Evolutionary conservation across 1,140 invertebrate genomes (phyloP), one percentile per base, ranked within the genome.

Genomic region (Pseudomyrmex concolor): DNA sequence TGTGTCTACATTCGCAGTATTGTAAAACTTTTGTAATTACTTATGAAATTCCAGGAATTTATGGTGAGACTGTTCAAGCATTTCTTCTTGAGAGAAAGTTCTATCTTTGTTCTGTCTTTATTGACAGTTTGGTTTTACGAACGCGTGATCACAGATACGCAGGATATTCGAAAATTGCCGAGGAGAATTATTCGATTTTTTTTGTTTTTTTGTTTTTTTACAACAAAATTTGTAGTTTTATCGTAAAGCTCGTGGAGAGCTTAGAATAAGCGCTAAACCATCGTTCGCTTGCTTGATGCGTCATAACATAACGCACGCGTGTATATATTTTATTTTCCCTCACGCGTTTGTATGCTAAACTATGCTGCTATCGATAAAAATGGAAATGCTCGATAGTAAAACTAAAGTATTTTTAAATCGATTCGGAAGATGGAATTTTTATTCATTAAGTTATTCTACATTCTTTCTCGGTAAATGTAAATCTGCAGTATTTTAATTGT

Each of bases 1-100:
- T 66, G 13, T 12, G 25, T 15, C 8, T 19, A 64, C 43, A 17
- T 25, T n/a, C 66, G 19, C 4, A n/a, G 34, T 43, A 34, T 67
- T 17, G 25, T 67, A 67, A 77, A 77, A 77, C 34, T 67, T 77
- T 13, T 8, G n/a, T 77, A 77, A 77, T 77, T 17, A 67, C 17
- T 17, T 9, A 19, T 67, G 25, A 77, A 77, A 77, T 77, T 67
- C 9, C 48, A 4, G 9, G 67, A 67, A 77, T 77, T 77, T 77
- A 67, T 55, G 1, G 25, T 19, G 34, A 34, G n/a, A 13, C n/a
- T 67, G 48, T 22, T 76, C 62, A 66, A 22, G 22, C 62, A 67
- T 50, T 15, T 25, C 12, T 77, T 25, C 54, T 4, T n/a, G 13
- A 34, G 34, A 7, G 34, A 34, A 34, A 34, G 5, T 7, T 34